These are phyloP conservation scores for Apis cerana DNA, from an alignment of 1,140 invertebrate genomes.

Conservation along the genomic window DNA sequence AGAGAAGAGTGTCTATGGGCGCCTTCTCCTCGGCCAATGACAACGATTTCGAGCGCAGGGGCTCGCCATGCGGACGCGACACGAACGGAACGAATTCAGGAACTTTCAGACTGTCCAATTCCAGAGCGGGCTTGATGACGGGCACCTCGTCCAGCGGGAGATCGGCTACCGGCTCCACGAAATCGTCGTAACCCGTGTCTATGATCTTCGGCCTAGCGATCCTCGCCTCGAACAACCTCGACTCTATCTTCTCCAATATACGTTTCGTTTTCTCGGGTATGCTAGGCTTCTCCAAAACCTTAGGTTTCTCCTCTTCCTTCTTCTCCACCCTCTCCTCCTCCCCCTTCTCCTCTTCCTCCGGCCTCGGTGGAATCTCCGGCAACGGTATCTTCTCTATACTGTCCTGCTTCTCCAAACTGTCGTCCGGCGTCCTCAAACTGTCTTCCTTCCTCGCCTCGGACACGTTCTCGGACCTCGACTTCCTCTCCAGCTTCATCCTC, in stretches of 20 bases:
- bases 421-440: conserved; percentile 71
- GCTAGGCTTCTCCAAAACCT: conserved; percentile 74
- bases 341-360: conserved; percentile 17
- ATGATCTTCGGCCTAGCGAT: conserved; percentile 76
- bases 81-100: conserved; percentile 79
- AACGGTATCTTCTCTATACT: conserved; percentile 79
- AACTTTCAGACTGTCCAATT: conserved; percentile 78
- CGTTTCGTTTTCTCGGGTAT: conserved; percentile 79
- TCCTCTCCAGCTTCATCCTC: conserved; percentile 73
- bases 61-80: conserved; percentile 77
- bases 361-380: conserved; percentile 72
- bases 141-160: conserved; percentile 79
- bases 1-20: conserved; percentile 78
- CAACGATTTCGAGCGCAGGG: conserved; percentile 77
- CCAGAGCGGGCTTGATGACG: conserved; percentile 75
- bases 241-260: conserved; percentile 79
- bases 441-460: conserved; percentile 64
- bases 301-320: conserved; percentile 63
- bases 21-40: conserved; percentile 80
- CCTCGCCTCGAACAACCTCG: conserved; percentile 73
- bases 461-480: conserved; percentile 55
- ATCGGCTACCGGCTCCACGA: conserved; percentile 79
- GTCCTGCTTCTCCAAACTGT: conserved; percentile 76
- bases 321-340: conserved; percentile 10
- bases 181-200: conserved; percentile 79